Evolutionary conservation across 2,888 invertebrate species (phyloP).

Genomic region (Leptothorax acervorum): DNA sequence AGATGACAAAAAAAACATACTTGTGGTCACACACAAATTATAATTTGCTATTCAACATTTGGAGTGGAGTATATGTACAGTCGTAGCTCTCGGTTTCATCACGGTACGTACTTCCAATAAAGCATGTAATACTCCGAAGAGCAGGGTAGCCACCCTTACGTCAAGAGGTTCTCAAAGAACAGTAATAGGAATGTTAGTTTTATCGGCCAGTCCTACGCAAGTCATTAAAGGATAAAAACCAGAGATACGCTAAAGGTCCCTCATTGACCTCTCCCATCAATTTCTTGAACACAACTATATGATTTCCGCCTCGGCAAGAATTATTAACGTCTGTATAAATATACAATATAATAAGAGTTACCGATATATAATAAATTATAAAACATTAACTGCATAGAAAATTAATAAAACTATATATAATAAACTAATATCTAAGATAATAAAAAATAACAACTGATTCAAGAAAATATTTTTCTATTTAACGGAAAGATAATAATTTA

Average conservation of each 20-base stretch:
- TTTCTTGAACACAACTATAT: neutral
- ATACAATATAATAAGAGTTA: neutral
- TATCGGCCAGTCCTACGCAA: neutral
- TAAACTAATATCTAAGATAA: neutral
- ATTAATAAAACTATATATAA: neutral
- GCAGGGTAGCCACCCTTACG: neutral
- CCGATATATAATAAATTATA: neutral
- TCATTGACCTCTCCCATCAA: neutral
- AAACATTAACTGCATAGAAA: neutral
- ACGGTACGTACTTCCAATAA: conserved; percentile 54
- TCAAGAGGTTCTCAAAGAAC: neutral
- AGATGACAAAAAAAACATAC: neutral
- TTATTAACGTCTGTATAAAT: neutral
- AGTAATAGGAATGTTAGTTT: neutral
- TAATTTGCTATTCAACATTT: conserved; percentile 20
- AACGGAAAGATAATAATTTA: neutral
- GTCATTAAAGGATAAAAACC: neutral
- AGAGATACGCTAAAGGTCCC: neutral
- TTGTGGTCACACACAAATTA: neutral
- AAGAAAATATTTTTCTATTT: neutral
- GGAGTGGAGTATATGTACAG: neutral
- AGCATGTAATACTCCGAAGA: conserved; percentile 48
- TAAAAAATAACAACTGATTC: neutral
- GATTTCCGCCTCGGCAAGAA: neutral
- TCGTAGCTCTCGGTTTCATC: neutral